Evolutionary conservation across 1,140 invertebrate genomes (phyloP).

Genomic region (Pseudomyrmex cubaensis): DNA sequence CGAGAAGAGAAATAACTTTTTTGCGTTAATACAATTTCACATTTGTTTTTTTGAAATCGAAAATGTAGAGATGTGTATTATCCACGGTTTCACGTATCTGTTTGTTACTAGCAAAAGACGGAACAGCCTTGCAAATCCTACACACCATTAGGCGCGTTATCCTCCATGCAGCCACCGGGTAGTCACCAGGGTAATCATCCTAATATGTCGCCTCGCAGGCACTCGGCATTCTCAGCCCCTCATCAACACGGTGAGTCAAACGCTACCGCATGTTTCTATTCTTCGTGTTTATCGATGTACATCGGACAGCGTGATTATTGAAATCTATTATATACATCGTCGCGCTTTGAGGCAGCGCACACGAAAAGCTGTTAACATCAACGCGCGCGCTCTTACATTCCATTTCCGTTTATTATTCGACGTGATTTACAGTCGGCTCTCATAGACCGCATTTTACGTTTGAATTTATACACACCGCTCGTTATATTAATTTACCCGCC

Average conservation of each 20-base stretch:
- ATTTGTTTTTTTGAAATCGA: not conserved
- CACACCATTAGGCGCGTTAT: slow-evolving; percentile 93
- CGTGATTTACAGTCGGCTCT: slow-evolving; percentile 26
- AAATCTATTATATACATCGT: not conserved
- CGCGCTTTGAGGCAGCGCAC: not conserved
- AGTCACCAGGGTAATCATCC: slow-evolving; percentile 83
- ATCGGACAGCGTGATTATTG: slow-evolving; percentile 16
- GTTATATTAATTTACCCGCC: slow-evolving; percentile 44
- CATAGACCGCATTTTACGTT: not conserved
- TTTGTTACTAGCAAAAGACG: slow-evolving; percentile 75
- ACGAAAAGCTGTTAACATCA: not conserved
- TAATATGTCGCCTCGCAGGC: slow-evolving; percentile 84
- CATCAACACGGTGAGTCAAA: slow-evolving; percentile 84
- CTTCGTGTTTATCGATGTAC: slow-evolving; percentile 20
- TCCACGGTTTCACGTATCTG: not conserved
- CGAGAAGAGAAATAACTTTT: not conserved
- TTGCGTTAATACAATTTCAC: not conserved
- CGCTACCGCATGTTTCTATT: slow-evolving; percentile 38
- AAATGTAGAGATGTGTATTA: slow-evolving; percentile 3
- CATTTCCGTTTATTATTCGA: slow-evolving; percentile 20
- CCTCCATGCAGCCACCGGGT: slow-evolving; percentile 94
- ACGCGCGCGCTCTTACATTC: not conserved
- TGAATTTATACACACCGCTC: slow-evolving; percentile 37
- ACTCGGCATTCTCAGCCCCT: slow-evolving; percentile 84
- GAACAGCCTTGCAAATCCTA: slow-evolving; percentile 88